These are phyloP conservation scores for Mionectes macconnelli DNA, from an alignment of 2,113 vertebrate genomes.

Conservation along the genomic window DNA sequence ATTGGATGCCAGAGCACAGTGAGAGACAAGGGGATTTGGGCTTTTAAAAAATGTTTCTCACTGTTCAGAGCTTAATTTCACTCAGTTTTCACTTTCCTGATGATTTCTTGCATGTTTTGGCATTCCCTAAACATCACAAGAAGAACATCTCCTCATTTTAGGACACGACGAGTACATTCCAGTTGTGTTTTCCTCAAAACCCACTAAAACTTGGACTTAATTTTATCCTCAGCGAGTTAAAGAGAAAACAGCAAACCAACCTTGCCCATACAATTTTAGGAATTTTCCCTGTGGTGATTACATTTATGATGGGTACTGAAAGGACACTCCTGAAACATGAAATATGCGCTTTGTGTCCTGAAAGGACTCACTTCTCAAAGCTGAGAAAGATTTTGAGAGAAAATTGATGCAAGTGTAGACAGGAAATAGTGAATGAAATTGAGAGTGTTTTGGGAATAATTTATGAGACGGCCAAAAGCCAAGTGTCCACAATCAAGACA, in stretches of 20 bases:
- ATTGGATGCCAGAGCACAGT: neutral
- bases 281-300: neutral
- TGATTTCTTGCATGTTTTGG: neutral
- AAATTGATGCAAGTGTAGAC: constrained; percentile 34
- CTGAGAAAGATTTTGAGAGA: constrained; percentile 10
- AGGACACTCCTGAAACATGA: constrained; percentile 1
- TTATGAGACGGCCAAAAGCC: constrained; percentile 41
- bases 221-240: neutral
- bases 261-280: neutral
- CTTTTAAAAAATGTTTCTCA: neutral
- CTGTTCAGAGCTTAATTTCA: neutral
- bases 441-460: constrained; percentile 26
- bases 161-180: neutral
- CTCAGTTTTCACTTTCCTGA: neutral
- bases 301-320: neutral
- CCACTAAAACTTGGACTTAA: neutral
- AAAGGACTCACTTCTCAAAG: constrained; percentile 36
- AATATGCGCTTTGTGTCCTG: neutral
- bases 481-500: neutral
- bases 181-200: neutral
- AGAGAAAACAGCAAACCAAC: neutral
- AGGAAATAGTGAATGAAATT: constrained; percentile 46
- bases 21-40: neutral
- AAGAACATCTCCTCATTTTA: neutral
- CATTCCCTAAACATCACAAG: neutral